Percentiles rank a stretch among this genome's conserved stretches.
Conservation (phyloP, 2,888 invertebrate species). For the Euphydryas editha region DNA sequence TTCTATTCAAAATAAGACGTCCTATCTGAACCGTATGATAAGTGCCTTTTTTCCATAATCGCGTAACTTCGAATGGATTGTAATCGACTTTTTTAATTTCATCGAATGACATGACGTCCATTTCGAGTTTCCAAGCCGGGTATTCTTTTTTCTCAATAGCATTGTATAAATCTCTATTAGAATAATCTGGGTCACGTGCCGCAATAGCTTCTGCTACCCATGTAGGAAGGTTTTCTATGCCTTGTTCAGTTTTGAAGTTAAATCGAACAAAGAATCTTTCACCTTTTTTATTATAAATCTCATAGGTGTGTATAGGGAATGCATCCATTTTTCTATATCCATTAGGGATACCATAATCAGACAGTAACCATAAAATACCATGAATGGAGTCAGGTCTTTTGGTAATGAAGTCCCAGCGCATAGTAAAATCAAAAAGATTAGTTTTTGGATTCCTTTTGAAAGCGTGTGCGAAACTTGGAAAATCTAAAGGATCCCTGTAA, state of each 20-base stretch:
- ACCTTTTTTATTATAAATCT: conserved; percentile 89
- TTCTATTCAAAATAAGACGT: conserved; percentile 54
- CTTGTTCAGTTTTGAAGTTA: conserved; percentile 94
- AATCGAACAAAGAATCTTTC: conserved; percentile 92
- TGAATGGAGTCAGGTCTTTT: conserved; percentile 91
- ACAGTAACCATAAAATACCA: conserved; percentile 89
- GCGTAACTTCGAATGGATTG: conserved; percentile 63
- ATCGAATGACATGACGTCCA: conserved; percentile 58
- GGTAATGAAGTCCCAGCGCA: conserved; percentile 94
- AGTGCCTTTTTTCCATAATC: conserved; percentile 64
- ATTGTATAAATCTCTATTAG: conserved; percentile 92
- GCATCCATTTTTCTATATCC: conserved; percentile 95
- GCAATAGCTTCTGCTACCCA: conserved; percentile 85
- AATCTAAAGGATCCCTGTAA: conserved; percentile 91
- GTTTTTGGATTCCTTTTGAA: conserved; percentile 95
- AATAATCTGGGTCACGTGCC: conserved; percentile 91
- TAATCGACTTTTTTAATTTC: conserved; percentile 55
- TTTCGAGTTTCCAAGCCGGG: conserved; percentile 65
- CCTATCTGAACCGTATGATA: conserved; percentile 61
- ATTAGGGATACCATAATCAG: conserved; percentile 94
- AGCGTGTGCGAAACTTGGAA: conserved; percentile 93
- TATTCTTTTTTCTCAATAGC: conserved; percentile 87
- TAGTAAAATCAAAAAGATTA: conserved; percentile 90
- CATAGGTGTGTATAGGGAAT: conserved; percentile 95
- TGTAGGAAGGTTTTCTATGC: conserved; percentile 88